Evolutionary conservation across 1,140 invertebrate genomes (phyloP).

Genomic region (Drosophila melanogaster): Release_6_plus_ISO1_MT NT_037436.4:18031001-18031500

Average conservation of each 20-base stretch:
- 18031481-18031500: slow-evolving; percentile 68
- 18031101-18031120: background rate
- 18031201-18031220: no score
- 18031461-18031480: slow-evolving; percentile 43
- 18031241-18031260: background rate
- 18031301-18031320: slow-evolving; percentile 15
- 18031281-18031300: slow-evolving; percentile 14
- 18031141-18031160: no score
- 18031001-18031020: no score
- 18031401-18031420: slow-evolving; percentile 6
- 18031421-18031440: slow-evolving; percentile 1
- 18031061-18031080: no score
- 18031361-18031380: background rate
- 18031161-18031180: no score
- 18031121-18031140: background rate
- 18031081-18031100: no score
- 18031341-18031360: background rate
- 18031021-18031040: no score
- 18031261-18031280: background rate
- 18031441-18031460: slow-evolving; percentile 71
- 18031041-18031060: no score
- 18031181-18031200: no score
- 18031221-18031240: background rate
- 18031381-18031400: slow-evolving; percentile 15
- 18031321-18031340: background rate